These are phyloP conservation scores for Caenorhabditis sp. DNA, from an alignment of 2,888 invertebrate species.

Conservation along the genomic window DNA sequence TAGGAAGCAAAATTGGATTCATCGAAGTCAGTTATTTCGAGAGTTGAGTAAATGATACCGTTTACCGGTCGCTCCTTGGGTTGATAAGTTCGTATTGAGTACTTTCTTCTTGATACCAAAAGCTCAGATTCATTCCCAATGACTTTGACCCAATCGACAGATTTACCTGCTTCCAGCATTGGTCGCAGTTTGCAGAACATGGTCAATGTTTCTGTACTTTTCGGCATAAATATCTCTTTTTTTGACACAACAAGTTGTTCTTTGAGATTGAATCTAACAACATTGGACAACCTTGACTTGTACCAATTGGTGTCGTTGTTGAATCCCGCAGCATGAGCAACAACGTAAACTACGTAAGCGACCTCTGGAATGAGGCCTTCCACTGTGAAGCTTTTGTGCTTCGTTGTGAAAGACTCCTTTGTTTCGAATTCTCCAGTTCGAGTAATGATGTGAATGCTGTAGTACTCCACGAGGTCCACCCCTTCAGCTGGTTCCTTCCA, in stretches of 20 bases:
- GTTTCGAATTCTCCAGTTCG: slow-evolving; percentile 19
- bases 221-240: slow-evolving; percentile 38
- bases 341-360: slow-evolving; percentile 63
- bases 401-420: slow-evolving; percentile 38
- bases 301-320: slow-evolving; percentile 18
- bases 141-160: slow-evolving; percentile 62
- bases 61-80: neutral
- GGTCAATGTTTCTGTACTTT: slow-evolving; percentile 12
- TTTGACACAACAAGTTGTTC: slow-evolving; percentile 23
- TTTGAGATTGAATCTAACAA: slow-evolving; percentile 53
- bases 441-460: slow-evolving; percentile 56
- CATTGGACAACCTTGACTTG: slow-evolving; percentile 58
- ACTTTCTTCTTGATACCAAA: neutral
- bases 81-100: slow-evolving; percentile 11
- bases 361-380: slow-evolving; percentile 47
- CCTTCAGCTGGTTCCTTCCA: slow-evolving; percentile 64
- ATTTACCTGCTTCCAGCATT: slow-evolving; percentile 10
- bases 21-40: slow-evolving; percentile 49
- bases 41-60: slow-evolving; percentile 47
- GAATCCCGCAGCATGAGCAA: slow-evolving; percentile 49
- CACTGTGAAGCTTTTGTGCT: slow-evolving; percentile 17
- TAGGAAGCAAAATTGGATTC: slow-evolving; percentile 56
- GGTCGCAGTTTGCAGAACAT: slow-evolving; percentile 58
- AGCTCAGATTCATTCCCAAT: neutral
- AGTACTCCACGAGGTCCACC: slow-evolving; percentile 31